Base-by-base conservation (phyloP, 1,140 invertebrate genomes). In the Drosophila fuyamai region DNA sequence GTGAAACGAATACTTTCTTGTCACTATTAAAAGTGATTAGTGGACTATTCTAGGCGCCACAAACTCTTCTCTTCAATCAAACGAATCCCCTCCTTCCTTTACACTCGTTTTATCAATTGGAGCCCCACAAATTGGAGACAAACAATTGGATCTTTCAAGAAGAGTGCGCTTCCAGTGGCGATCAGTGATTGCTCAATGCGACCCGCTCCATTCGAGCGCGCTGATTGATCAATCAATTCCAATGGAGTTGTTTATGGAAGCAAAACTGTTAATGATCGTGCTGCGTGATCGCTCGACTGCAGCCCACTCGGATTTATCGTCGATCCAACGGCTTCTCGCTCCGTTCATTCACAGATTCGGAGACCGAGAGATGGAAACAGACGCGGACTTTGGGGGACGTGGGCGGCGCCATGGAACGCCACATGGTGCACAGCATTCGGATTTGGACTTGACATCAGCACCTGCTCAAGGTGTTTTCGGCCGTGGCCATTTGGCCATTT, bases 361-460 rank as follows among this genome's bases (percentile, higher is more conserved):
- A 23, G 23, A 23, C 23, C 3, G 23, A 23, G 23, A 23, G 23
- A 2, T 23, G 23, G 18, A 18, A 18, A 18, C 18, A 18, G 18
- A 29, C 29, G 29, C 29, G 5, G 29, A 32, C 8, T 32, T 32
- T 32, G 29, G 8, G 29, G 29, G 29, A 8, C 80, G 76, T 83
- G 76, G 81, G 81, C 56, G 46, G 13, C 16, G 35, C 43, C 41
- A 70, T 10, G 18, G 65, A 70, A 70, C 68, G 53, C 68, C 68
- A 72, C 68, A 72, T 72, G 68, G 65, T 58, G 65, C 40, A 70
- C 35, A 46, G 51, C 54, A 38, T 53, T 60, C 23, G 23, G 23
- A 23, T 32, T 32, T 72, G 67, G 59, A 59, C 73, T 67, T 76
- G 79, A 81, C 68, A 70, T 72, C 68, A 71, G 67, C 67, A 68